Evolutionary conservation across 2,113 vertebrate species (phyloP).

Genomic region (Sterna hirundo): DNA sequence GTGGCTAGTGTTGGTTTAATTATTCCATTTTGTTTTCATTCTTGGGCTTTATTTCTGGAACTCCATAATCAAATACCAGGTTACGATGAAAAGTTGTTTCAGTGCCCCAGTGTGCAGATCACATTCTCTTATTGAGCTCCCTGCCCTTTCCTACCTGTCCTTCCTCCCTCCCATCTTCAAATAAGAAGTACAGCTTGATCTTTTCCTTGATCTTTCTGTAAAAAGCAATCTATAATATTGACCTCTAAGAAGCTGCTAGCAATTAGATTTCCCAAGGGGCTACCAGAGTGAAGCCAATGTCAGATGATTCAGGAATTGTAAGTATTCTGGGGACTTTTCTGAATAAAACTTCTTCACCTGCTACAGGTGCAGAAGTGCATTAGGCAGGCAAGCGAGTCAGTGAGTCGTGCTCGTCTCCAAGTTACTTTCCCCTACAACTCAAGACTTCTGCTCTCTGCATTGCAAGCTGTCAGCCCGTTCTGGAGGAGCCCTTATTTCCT

Average conservation of each 20-base stretch:
- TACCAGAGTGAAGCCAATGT: background rate
- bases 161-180: slow-evolving; percentile 20
- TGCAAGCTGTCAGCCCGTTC: background rate
- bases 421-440: background rate
- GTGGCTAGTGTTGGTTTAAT: background rate
- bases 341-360: slow-evolving; percentile 17
- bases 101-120: background rate
- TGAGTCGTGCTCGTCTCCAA: background rate
- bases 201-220: slow-evolving; percentile 65
- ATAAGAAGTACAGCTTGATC: slow-evolving; percentile 49
- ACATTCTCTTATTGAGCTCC: slow-evolving; percentile 36
- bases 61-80: background rate
- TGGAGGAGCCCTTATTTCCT: background rate
- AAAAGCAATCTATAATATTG: slow-evolving; percentile 63
- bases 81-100: background rate
- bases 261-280: slow-evolving; percentile 47
- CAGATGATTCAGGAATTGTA: slow-evolving; percentile 33
- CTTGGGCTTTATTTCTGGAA: background rate
- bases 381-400: background rate
- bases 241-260: slow-evolving; percentile 14
- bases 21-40: background rate
- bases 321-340: background rate
- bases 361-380: background rate
- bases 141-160: slow-evolving; percentile 38
- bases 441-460: background rate